Evolutionary conservation across 2,797 vertebrate genomes (phyloP).

Genomic region (Spondyliosoma cantharus): DNA sequence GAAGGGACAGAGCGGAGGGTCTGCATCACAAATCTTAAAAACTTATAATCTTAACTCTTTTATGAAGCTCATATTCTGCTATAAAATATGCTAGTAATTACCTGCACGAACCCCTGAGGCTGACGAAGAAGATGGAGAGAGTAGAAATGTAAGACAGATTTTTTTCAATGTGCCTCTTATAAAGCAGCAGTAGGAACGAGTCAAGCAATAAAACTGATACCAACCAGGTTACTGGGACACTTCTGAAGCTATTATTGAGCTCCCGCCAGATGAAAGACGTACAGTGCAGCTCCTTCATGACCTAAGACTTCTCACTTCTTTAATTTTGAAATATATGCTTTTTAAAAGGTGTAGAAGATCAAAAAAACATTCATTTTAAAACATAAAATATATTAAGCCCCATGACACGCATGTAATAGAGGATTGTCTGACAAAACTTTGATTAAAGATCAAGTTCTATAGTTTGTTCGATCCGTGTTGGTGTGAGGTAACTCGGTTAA

Average conservation of each 20-base stretch:
- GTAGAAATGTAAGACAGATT: neutral
- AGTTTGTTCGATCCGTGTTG: neutral
- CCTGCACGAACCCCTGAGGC: neutral
- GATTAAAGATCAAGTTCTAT: neutral
- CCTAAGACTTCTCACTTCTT: neutral
- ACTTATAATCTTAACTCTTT: neutral
- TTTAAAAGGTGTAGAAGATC: neutral
- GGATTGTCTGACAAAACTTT: too few relatives aligned
- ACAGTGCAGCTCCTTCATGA: neutral
- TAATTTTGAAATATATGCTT: conserved; percentile 13
- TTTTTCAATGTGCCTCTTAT: neutral
- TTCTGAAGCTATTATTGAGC: neutral
- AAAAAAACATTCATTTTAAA: neutral
- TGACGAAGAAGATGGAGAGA: neutral
- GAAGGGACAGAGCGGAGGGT: neutral
- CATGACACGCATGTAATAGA: neutral
- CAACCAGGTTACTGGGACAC: neutral
- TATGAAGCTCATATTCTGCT: neutral
- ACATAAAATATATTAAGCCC: neutral
- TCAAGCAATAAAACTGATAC: neutral
- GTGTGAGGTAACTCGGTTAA: neutral
- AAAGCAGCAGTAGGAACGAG: neutral
- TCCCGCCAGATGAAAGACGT: neutral
- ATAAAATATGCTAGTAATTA: neutral
- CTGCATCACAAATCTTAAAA: neutral